Evolutionary conservation across 1,140 invertebrate genomes (phyloP), one percentile per base, ranked within the genome.

Genomic region (Hyles euphorbiae): DNA sequence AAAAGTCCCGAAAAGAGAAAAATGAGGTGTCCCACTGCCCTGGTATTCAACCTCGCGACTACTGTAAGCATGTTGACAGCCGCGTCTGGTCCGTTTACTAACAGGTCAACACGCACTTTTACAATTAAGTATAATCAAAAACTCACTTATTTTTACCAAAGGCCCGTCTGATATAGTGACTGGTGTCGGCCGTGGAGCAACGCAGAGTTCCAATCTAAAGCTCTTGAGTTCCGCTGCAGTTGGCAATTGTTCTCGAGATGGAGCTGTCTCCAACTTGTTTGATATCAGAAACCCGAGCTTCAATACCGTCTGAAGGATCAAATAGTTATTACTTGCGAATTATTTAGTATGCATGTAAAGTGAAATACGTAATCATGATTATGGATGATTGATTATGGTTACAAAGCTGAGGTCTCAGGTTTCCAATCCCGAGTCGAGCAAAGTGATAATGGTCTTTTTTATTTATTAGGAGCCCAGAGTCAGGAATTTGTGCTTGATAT

Each of bases 201-300:
- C 65, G 47, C 80, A 83, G 11, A 83, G 34, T 44, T 83, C 80
- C 40, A 76, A 52, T 52, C 69, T 68, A 33, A 83, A 83, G 55
- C 74, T 79, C 49, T 63, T 64, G 9, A 81, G 51, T 33, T 83
- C 80, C 2, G 56, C 54, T 3, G 36, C 34, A 22, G 73, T 70
- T 7, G 78, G 80, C 73, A 83, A 73, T 8, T 70, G 69, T 11
- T 33, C 40, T 1, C 67, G 63, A 44, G 34, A 53, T 3, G 78
- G 80, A 5, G 53, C 10, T 8, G 10, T 46, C 1, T 34, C 48
- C 3, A 74, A 49, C 11, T 75, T 73, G n/a, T 63, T 56, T 0
- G 62, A 47, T 10, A 76, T 52, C 5, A 83, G 53, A n/a, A 74
- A 67, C 3, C 70, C 75, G 9, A 83, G 57, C 54, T 83, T 83